Conservation (phyloP, 1,140 invertebrate genomes). For the Drosophila rhopaloa region DNA sequence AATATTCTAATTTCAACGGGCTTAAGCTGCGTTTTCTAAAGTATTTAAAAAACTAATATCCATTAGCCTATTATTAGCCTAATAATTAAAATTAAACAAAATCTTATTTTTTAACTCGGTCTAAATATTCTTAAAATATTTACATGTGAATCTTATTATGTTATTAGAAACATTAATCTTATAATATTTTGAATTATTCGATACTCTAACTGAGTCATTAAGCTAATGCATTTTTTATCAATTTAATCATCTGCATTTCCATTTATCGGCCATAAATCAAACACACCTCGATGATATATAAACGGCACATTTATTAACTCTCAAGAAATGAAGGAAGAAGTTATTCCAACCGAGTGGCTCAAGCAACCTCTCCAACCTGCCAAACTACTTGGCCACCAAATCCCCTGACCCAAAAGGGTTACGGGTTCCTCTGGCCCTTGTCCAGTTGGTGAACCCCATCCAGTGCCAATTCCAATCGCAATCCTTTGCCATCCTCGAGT, state of each 20-base stretch:
- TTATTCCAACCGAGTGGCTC: slow-evolving; percentile 34
- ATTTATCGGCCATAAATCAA: slow-evolving; percentile 54
- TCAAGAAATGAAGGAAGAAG: neutral
- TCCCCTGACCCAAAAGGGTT: slow-evolving; percentile 61
- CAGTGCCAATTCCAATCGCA: neutral
- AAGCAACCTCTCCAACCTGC: slow-evolving; percentile 50
- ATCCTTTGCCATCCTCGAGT: slow-evolving; percentile 58
- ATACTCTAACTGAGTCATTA: neutral
- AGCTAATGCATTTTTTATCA: slow-evolving; percentile 34
- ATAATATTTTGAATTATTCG: no score
- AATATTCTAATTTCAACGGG: no score
- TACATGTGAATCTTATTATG: no score
- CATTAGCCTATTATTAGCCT: no score
- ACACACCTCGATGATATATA: slow-evolving; percentile 49
- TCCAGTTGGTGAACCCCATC: slow-evolving; percentile 31
- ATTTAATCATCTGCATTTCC: slow-evolving; percentile 31
- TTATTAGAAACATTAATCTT: no score
- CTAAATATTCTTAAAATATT: no score
- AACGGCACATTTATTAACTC: slow-evolving; percentile 53
- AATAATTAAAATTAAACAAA: no score
- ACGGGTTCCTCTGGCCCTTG: slow-evolving; percentile 34
- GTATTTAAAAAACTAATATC: no score
- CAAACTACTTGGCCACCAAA: slow-evolving; percentile 59
- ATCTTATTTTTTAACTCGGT: no score
- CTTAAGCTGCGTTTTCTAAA: no score